Percentiles rank a stretch among this genome's conserved stretches.
phyloP scores from a whole-genome alignment of 2,888 invertebrate species.

The Athalia rosae region DNA sequence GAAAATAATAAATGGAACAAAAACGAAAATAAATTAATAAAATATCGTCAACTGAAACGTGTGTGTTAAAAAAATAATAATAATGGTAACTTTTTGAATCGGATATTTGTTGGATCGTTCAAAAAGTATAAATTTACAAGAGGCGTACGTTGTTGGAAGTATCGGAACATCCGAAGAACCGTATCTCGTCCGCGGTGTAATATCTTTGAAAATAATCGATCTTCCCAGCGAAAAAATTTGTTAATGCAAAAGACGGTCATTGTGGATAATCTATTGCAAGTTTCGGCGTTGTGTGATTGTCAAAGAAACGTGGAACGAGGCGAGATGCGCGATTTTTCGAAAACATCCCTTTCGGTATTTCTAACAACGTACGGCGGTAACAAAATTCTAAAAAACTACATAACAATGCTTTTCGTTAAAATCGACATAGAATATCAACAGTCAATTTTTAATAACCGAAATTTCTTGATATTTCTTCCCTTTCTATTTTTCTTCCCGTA shows the following conservation, averaged over 20 bases:
- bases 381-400: slow-evolving; percentile 53
- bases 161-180: slow-evolving; percentile 46
- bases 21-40: slow-evolving; percentile 57
- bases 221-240: too few relatives aligned
- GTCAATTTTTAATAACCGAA: slow-evolving; percentile 60
- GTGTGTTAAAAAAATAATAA: slow-evolving; percentile 45
- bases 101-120: slow-evolving; percentile 51
- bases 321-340: slow-evolving; percentile 38
- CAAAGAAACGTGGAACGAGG: not conserved
- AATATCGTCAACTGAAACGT: slow-evolving; percentile 57
- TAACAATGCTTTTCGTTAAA: slow-evolving; percentile 63
- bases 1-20: slow-evolving; percentile 49
- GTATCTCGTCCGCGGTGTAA: not conserved
- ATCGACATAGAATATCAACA: slow-evolving; percentile 58
- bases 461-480: slow-evolving; percentile 45
- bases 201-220: not conserved
- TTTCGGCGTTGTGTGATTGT: not conserved
- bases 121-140: slow-evolving; percentile 50
- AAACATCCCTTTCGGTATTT: slow-evolving; percentile 47
- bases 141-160: slow-evolving; percentile 51
- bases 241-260: not conserved
- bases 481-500: not conserved
- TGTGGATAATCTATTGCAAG: slow-evolving; percentile 12
- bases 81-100: slow-evolving; percentile 54
- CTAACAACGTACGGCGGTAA: slow-evolving; percentile 49